Conservation (phyloP, 2,888 invertebrate genomes). For the Drosophila histrio region DNA sequence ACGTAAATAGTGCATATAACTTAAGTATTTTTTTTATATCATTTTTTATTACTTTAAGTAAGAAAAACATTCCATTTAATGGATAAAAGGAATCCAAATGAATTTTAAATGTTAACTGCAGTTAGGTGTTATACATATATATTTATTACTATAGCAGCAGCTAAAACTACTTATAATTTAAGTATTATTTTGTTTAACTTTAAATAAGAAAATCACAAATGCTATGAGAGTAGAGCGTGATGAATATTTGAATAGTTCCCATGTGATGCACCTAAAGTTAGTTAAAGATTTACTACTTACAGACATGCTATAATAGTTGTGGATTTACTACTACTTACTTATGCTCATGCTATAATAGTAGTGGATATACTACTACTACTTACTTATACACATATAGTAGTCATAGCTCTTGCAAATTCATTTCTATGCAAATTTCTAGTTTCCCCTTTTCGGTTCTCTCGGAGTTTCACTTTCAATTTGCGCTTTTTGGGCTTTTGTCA, state of each 20-base stretch:
- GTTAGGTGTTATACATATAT: too few relatives aligned
- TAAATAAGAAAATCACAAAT: not conserved
- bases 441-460: constrained; percentile 73
- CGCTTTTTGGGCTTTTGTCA: constrained; percentile 73
- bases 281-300: not conserved
- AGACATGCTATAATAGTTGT: constrained; percentile 2
- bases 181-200: not conserved
- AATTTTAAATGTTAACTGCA: not conserved
- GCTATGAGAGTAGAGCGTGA: not conserved
- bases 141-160: not conserved
- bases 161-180: not conserved
- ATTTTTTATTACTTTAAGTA: not conserved
- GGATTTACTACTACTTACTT: constrained; percentile 1
- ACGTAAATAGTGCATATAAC: not conserved
- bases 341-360: constrained; percentile 2
- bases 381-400: not conserved
- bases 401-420: constrained; percentile 69
- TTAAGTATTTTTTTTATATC: not conserved
- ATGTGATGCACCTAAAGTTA: not conserved
- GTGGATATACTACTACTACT: not conserved
- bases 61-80: not conserved
- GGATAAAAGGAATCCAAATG: not conserved
- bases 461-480: constrained; percentile 77
- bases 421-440: constrained; percentile 81
- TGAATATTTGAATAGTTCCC: not conserved